phyloP scores from a whole-genome alignment of 2,888 invertebrate species.

The Agrochola litura region DNA sequence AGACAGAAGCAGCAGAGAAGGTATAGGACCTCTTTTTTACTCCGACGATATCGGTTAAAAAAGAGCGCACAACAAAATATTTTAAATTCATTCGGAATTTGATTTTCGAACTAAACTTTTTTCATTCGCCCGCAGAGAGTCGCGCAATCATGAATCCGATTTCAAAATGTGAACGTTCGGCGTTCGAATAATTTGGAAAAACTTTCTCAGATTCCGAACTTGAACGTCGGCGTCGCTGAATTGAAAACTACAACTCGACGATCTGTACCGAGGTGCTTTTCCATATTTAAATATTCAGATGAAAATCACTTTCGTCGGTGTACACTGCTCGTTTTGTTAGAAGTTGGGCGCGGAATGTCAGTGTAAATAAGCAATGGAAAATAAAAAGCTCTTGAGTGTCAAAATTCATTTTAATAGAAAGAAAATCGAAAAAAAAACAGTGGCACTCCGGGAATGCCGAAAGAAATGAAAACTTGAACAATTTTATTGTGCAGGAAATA shows the following conservation, averaged over 20 bases:
- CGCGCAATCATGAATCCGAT: conserved; percentile 58
- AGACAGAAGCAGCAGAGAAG: not conserved
- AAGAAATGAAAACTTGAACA: too few species aligned
- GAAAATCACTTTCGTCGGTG: too few species aligned
- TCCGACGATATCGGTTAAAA: not conserved
- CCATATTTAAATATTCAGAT: too few species aligned
- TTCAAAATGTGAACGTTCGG: conserved; percentile 50
- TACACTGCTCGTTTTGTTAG: not conserved
- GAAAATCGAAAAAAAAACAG: too few species aligned
- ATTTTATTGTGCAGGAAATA: too few species aligned
- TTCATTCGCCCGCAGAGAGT: conserved; percentile 51
- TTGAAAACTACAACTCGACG: conserved; percentile 55
- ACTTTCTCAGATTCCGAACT: conserved; percentile 55
- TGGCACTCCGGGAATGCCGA: too few species aligned
- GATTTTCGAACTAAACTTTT: conserved; percentile 54
- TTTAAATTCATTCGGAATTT: conserved; percentile 47
- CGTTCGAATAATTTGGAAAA: conserved; percentile 56
- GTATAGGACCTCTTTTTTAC: not conserved
- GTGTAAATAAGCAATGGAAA: not conserved
- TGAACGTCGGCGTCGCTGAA: conserved; percentile 38
- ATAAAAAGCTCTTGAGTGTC: too few species aligned
- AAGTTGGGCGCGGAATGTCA: not conserved
- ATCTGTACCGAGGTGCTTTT: conserved; percentile 3
- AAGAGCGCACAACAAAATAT: conserved; percentile 20
- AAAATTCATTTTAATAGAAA: too few species aligned